A percentile compares a stretch with the other conserved stretches of the same genome.
phyloP scores from a whole-genome alignment of 1,140 invertebrate species.

The Drosophila subobscura region DNA sequence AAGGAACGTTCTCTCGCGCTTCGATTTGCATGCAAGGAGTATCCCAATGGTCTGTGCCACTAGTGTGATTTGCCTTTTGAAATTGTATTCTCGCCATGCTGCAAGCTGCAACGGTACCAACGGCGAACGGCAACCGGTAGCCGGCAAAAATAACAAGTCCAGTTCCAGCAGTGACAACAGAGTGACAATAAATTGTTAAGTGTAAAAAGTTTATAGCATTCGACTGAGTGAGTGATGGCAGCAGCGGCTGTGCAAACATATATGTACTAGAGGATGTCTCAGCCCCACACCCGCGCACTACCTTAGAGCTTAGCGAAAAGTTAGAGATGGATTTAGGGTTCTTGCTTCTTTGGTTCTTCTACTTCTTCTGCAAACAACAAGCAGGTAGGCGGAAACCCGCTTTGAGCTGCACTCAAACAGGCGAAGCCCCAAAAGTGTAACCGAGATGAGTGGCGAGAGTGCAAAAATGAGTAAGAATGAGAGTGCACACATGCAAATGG shows the following conservation, averaged over 20 bases:
- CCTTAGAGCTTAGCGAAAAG: constrained; percentile 24
- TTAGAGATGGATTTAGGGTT: constrained; percentile 55
- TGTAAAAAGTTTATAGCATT: constrained; percentile 75
- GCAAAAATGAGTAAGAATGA: constrained; percentile 23
- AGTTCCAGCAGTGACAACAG: constrained; percentile 24
- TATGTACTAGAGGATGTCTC: background rate
- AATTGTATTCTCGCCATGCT: background rate
- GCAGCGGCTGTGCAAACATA: constrained; percentile 31
- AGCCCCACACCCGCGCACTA: too few relatives aligned
- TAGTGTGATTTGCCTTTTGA: too few relatives aligned
- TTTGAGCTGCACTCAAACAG: constrained; percentile 39
- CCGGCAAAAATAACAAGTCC: constrained; percentile 2
- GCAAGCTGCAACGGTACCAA: background rate
- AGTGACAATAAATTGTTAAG: constrained; percentile 81
- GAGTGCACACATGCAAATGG: constrained; percentile 18
- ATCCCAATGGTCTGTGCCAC: too few relatives aligned
- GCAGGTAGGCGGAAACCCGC: constrained; percentile 31
- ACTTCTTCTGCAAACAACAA: background rate
- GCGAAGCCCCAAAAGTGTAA: constrained; percentile 52
- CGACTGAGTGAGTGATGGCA: constrained; percentile 71
- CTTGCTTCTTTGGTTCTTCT: constrained; percentile 10
- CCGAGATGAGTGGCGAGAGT: background rate
- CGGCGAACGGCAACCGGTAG: background rate
- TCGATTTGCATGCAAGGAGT: too few relatives aligned
- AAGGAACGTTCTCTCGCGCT: too few relatives aligned